phyloP scores from a whole-genome alignment of 2,113 vertebrate species.

The Mormyrus lacerda region DNA sequence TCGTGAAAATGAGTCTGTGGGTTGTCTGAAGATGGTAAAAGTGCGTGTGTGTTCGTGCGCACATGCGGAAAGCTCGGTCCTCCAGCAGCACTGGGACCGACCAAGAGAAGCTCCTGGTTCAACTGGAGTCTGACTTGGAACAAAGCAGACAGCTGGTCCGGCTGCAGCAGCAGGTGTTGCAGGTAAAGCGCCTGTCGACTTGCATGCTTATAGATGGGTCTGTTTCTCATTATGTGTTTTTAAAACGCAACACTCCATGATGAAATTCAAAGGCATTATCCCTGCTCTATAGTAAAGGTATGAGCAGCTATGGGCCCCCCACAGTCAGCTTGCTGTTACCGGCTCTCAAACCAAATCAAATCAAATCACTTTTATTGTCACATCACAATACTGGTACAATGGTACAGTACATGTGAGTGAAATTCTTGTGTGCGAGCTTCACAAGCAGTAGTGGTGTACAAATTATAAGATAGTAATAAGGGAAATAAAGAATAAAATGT shows the following conservation, averaged over 20 bases:
- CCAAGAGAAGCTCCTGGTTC: conserved; percentile 61
- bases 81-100: conserved; percentile 43
- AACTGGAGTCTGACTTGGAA: conserved; percentile 54
- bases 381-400: too few relatives aligned
- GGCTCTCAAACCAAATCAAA: too few relatives aligned
- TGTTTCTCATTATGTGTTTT: background rate
- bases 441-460: too few relatives aligned
- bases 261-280: background rate
- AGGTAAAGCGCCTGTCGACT: conserved; percentile 41
- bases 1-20: background rate
- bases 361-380: too few relatives aligned
- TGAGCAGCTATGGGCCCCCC: background rate
- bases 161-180: conserved; percentile 58
- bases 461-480: too few relatives aligned
- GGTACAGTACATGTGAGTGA: too few relatives aligned
- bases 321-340: background rate
- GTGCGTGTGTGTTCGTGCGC: background rate
- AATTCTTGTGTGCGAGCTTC: too few relatives aligned
- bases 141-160: conserved; percentile 56
- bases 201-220: background rate
- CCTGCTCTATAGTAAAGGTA: background rate
- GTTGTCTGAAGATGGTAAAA: background rate
- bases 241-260: background rate
- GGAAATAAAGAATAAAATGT: too few relatives aligned
- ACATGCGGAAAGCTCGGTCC: background rate